Evolutionary conservation across 2,888 invertebrate genomes (phyloP).

Genomic region (Tenodera sinensis): DNA sequence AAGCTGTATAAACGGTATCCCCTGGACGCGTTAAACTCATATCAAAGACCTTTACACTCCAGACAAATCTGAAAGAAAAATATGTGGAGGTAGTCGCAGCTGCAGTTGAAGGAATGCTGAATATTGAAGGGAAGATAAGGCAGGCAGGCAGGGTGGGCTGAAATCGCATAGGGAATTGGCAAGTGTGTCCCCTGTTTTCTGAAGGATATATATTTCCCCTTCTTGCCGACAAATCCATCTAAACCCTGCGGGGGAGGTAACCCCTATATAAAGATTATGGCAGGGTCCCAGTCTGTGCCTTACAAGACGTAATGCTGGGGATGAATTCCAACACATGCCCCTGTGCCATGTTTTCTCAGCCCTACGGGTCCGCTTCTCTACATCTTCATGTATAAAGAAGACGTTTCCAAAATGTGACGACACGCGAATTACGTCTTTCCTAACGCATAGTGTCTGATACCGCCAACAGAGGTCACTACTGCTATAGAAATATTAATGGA

Average conservation of each 20-base stretch:
- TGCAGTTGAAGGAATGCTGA: slow-evolving; percentile 3
- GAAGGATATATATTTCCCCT: slow-evolving; percentile 4
- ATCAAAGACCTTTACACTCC: slow-evolving; percentile 22
- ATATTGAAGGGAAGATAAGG: slow-evolving; percentile 21
- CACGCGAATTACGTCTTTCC: no score
- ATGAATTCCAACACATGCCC: slow-evolving; percentile 14
- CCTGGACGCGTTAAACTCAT: slow-evolving; percentile 20
- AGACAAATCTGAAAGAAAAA: slow-evolving; percentile 13
- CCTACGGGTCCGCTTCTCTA: not conserved
- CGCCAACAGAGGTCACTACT: not conserved
- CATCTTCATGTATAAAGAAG: not conserved
- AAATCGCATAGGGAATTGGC: slow-evolving; percentile 19
- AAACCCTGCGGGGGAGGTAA: slow-evolving; percentile 5
- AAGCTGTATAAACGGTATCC: slow-evolving; percentile 6
- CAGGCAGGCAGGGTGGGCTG: slow-evolving; percentile 5
- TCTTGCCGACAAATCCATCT: not conserved
- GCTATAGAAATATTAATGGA: not conserved
- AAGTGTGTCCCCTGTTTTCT: slow-evolving; percentile 10
- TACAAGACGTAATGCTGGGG: not conserved
- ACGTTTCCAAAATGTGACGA: not conserved
- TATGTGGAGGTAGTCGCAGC: not conserved
- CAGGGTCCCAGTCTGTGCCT: not conserved
- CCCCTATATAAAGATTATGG: slow-evolving; percentile 16
- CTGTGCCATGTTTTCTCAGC: not conserved
- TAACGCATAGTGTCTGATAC: not conserved